Base-by-base conservation (phyloP, 1,140 invertebrate species). In the Drepana arcuata region DNA sequence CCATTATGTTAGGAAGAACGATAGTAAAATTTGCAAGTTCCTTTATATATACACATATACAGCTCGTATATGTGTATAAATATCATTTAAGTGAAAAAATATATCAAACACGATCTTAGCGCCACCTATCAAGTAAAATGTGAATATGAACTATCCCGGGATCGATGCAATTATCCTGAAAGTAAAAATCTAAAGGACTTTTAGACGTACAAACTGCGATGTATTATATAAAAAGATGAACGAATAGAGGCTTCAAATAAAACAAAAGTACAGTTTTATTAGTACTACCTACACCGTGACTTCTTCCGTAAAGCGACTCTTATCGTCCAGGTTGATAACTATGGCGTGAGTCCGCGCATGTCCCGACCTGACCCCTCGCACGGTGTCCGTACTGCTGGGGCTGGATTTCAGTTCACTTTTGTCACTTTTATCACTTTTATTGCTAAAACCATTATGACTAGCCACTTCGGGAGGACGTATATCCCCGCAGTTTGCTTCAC, bases 301-400 rank as follows among this genome's bases (percentile, higher is more conserved):
- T 75, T 93, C 91, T 70, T 93, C 91, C 2, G 91, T 92, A 64
- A 92, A 92, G 37, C 90, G 84, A 63, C 88, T 91, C 57, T 92
- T 92, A 73, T 93, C 91, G 49, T 92, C 91, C 48, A 92, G 77
- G 74, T 92, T 92, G 35, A 93, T 91, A 52, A 92, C 88, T 54
- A 92, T 91, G 2, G 90, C 88, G 55, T 90, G 89, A 32, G 90
- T 91, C 41, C 86, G 86, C 5, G 89, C 87, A 50, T 90, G 89
- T 0, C 88, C 89, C 2, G 89, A 89, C 60, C 88, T 88, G 4
- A 87, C 72, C 34, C 68, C 68, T 41, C 50, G 62, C 11, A 73
- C 36, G n/a, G 75, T 72, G 15, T 80, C 77, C 7, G 67, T 62
- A 48, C 69, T 73, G 48, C 67, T 77, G 2, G 70, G 65, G 52